Conservation (phyloP, 2,113 vertebrate genomes). For the Salvator merianae region DNA sequence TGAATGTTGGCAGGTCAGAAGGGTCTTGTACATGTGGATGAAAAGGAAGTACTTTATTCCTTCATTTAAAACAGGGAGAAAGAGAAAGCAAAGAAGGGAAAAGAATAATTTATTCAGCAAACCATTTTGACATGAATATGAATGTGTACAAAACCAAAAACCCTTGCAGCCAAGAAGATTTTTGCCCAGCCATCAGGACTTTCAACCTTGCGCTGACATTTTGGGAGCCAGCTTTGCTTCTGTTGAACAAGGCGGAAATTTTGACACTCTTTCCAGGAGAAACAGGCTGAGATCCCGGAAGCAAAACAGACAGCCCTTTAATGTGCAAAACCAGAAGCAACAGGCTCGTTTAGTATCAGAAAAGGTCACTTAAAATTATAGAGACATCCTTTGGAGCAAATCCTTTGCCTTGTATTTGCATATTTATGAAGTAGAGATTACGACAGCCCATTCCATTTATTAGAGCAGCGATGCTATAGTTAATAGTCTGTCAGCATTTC, state of each 20-base stretch:
- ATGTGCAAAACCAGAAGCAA: slow-evolving; percentile 76
- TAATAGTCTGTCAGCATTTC: slow-evolving; percentile 86
- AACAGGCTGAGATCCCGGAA: slow-evolving; percentile 18
- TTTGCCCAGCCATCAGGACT: slow-evolving; percentile 59
- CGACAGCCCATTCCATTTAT: slow-evolving; percentile 82
- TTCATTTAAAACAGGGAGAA: slow-evolving; percentile 1
- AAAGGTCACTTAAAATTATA: slow-evolving; percentile 86
- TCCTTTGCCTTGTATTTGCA: slow-evolving; percentile 81
- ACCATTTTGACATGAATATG: slow-evolving; percentile 68
- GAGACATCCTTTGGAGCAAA: slow-evolving; percentile 84
- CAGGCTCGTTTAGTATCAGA: slow-evolving; percentile 79
- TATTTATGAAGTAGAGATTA: slow-evolving; percentile 87
- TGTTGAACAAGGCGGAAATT: slow-evolving; percentile 31
- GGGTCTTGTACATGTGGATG: slow-evolving; percentile 70
- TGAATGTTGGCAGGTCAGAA: slow-evolving; percentile 76
- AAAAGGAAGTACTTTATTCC: slow-evolving; percentile 65
- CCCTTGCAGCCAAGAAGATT: slow-evolving; percentile 64
- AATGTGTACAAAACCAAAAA: slow-evolving; percentile 73
- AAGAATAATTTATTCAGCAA: slow-evolving; percentile 72
- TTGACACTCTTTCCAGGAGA: slow-evolving; percentile 23
- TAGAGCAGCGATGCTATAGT: slow-evolving; percentile 76
- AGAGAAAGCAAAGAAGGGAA: slow-evolving; percentile 12
- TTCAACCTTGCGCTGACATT: slow-evolving; percentile 64
- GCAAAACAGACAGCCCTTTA: slow-evolving; percentile 62
- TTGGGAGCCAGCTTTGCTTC: slow-evolving; percentile 39